Conservation (phyloP, 2,113 vertebrate genomes). For the Sarotherodon lohbergeri region DNA sequence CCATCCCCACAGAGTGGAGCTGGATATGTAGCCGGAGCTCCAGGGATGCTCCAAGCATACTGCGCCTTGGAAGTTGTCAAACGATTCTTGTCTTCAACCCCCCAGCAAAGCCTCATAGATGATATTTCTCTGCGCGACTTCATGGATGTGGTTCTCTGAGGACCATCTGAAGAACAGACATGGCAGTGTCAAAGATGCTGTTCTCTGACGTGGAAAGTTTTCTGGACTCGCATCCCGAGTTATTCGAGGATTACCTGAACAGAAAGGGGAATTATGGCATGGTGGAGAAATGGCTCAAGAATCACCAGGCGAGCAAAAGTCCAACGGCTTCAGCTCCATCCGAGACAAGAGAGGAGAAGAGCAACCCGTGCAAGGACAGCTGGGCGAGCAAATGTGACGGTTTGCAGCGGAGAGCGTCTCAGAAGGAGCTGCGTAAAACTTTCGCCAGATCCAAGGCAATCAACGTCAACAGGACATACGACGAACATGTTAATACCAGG, state of each 20-base stretch:
- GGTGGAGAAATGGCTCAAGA: slow-evolving; percentile 92
- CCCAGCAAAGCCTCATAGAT: slow-evolving; percentile 55
- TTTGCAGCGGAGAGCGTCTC: slow-evolving; percentile 84
- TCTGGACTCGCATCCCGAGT: slow-evolving; percentile 88
- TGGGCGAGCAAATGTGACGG: slow-evolving; percentile 74
- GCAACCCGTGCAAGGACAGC: slow-evolving; percentile 65
- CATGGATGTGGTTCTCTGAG: slow-evolving; percentile 49
- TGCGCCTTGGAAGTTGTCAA: slow-evolving; percentile 37
- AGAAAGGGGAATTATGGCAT: slow-evolving; percentile 82
- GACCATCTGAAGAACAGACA: slow-evolving; percentile 61
- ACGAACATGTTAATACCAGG: slow-evolving; percentile 88
- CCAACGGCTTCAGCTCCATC: slow-evolving; percentile 20
- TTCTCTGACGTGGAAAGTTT: slow-evolving; percentile 96
- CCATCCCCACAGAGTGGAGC: slow-evolving; percentile 9
- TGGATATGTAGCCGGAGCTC: slow-evolving; percentile 13
- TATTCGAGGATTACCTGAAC: slow-evolving; percentile 87
- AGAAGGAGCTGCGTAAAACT: slow-evolving; percentile 92
- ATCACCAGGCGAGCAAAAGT: slow-evolving; percentile 69
- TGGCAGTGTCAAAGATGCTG: slow-evolving; percentile 80
- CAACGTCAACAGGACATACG: slow-evolving; percentile 92
- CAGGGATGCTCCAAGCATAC: background rate
- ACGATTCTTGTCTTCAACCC: slow-evolving; percentile 25
- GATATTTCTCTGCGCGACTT: slow-evolving; percentile 42
- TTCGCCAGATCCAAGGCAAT: slow-evolving; percentile 95
- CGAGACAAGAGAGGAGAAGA: slow-evolving; percentile 60